Conservation (phyloP, 2,888 invertebrate genomes). For the Coleophora deauratella region DNA sequence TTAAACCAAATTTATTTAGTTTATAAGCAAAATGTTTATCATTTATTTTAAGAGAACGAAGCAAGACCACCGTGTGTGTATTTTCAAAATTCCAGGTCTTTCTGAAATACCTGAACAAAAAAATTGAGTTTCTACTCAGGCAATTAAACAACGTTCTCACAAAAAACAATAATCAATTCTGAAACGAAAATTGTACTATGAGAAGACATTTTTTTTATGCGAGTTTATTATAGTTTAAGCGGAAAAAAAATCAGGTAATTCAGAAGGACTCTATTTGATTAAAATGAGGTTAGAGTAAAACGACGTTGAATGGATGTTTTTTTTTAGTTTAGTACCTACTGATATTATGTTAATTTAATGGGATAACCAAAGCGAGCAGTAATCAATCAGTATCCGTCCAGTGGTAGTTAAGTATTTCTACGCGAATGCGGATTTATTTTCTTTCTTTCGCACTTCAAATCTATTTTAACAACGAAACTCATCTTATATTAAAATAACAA, state of each 20-base stretch:
- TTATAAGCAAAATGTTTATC: slow-evolving; percentile 13
- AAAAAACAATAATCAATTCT: too few relatives aligned
- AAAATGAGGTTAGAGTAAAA: too few relatives aligned
- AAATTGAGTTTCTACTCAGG: too few relatives aligned
- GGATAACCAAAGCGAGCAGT: slow-evolving; percentile 61
- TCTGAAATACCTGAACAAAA: too few relatives aligned
- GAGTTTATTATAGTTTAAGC: slow-evolving; percentile 2
- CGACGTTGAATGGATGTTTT: too few relatives aligned
- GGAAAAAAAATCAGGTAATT: too few relatives aligned
- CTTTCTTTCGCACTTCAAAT: neutral
- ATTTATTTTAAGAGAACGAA: slow-evolving; percentile 25
- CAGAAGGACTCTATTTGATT: too few relatives aligned
- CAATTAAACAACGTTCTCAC: too few relatives aligned
- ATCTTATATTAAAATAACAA: too few relatives aligned
- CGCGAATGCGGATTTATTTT: neutral
- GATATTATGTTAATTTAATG: slow-evolving; percentile 26
- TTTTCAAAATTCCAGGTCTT: neutral
- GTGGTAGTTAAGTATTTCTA: slow-evolving; percentile 54
- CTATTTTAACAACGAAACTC: neutral
- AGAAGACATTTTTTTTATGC: neutral
- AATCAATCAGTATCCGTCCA: slow-evolving; percentile 75
- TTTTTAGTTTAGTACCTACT: slow-evolving; percentile 7
- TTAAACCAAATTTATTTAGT: slow-evolving; percentile 23
- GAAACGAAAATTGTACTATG: too few relatives aligned
- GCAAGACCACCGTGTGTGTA: slow-evolving; percentile 34